These are phyloP conservation scores for Anorthoa munda DNA, from an alignment of 2,888 invertebrate genomes.

Conservation along the genomic window DNA sequence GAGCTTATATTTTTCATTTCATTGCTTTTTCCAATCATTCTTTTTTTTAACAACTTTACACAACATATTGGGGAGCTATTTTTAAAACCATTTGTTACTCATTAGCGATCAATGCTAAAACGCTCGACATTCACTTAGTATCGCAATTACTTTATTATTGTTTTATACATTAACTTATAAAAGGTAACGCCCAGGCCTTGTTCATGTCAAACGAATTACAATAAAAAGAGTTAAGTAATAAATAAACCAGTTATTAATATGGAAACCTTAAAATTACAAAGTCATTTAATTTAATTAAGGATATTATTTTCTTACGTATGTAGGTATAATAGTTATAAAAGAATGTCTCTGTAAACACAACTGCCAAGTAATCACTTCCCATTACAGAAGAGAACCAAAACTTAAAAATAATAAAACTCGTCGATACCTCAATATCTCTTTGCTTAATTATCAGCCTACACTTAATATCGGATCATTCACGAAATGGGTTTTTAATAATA, in stretches of 20 bases:
- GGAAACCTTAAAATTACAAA: conserved; percentile 40
- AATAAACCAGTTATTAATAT: conserved; percentile 47
- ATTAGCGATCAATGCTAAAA: conserved; percentile 41
- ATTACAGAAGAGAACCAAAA: conserved; percentile 46
- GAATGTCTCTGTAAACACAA: conserved; percentile 7
- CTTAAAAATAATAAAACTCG: conserved; percentile 48
- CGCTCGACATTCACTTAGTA: conserved; percentile 29
- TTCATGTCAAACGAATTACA: conserved; percentile 41
- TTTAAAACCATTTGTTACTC: conserved; percentile 31
- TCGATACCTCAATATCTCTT: conserved; percentile 60
- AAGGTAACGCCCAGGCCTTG: conserved; percentile 32
- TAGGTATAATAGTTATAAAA: neutral
- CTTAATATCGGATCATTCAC: conserved; percentile 73
- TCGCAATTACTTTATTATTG: conserved; percentile 29
- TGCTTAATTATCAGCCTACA: conserved; percentile 71
- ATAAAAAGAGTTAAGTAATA: conserved; percentile 34
- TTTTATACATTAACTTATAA: conserved; percentile 21
- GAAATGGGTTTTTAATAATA: conserved; percentile 86
- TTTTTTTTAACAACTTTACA: neutral
- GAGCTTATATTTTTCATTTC: neutral
- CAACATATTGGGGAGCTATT: conserved; percentile 18
- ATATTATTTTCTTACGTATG: conserved; percentile 12
- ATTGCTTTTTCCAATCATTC: neutral
- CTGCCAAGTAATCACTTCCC: conserved; percentile 24
- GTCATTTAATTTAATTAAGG: conserved; percentile 36